phyloP scores from a whole-genome alignment of 1,140 invertebrate genomes.

The Drosophila jambulina region DNA sequence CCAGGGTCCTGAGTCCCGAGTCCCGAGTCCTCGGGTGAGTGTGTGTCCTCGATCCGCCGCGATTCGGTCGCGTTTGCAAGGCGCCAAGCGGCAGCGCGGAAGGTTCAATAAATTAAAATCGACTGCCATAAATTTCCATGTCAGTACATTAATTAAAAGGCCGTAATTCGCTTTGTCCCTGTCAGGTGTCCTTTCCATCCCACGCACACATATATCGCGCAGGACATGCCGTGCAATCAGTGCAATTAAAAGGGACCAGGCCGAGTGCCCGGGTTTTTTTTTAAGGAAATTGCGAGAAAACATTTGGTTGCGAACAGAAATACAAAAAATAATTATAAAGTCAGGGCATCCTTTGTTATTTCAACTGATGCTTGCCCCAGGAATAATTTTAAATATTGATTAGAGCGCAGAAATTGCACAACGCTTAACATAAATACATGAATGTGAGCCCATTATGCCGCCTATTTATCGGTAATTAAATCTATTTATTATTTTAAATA shows the following conservation, averaged over 20 bases:
- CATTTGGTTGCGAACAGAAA: background rate
- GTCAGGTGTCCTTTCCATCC: constrained; percentile 48
- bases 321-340: background rate
- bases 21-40: background rate
- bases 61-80: constrained; percentile 8
- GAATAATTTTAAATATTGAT: background rate
- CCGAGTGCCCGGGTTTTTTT: too few relatives aligned
- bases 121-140: constrained; percentile 83
- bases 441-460: background rate
- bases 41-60: constrained; percentile 7
- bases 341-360: background rate
- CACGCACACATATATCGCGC: background rate
- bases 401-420: background rate
- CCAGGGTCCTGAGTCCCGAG: background rate
- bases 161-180: constrained; percentile 71
- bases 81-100: constrained; percentile 55
- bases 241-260: constrained; percentile 55
- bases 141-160: constrained; percentile 84
- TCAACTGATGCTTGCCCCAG: background rate
- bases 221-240: constrained; percentile 56
- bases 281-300: constrained; percentile 7
- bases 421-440: background rate
- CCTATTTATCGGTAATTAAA: constrained; percentile 13
- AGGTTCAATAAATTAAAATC: constrained; percentile 83
- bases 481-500: constrained; percentile 2